Percentiles rank a stretch among this genome's conserved stretches.
phyloP scores from a whole-genome alignment of 1,140 invertebrate species.

The Himalopsyche phryganea region DNA sequence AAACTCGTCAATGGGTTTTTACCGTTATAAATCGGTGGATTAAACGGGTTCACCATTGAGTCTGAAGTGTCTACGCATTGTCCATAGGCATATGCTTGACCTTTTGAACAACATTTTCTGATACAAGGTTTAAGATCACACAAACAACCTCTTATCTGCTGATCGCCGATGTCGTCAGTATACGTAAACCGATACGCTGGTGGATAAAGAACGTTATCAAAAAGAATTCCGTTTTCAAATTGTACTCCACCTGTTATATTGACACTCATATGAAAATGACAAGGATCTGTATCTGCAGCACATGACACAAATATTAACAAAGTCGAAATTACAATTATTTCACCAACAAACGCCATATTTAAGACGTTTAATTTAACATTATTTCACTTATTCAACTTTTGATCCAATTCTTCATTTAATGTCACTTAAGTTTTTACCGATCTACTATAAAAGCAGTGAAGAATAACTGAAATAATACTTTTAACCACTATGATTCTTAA shows the following conservation, averaged over 20 bases:
- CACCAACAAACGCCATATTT: too few relatives aligned
- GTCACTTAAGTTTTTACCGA: too few relatives aligned
- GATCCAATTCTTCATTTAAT: too few relatives aligned
- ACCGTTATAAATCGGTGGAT: slow-evolving; percentile 8
- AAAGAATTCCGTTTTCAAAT: slow-evolving; percentile 6
- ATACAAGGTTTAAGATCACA: slow-evolving; percentile 20
- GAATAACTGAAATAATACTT: too few relatives aligned
- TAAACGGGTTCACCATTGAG: slow-evolving; percentile 12
- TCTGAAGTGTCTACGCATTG: slow-evolving; percentile 6
- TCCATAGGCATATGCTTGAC: background rate
- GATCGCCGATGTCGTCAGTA: background rate
- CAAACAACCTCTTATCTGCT: slow-evolving; percentile 14
- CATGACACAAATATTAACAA: too few relatives aligned
- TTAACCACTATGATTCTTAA: too few relatives aligned
- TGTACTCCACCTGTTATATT: slow-evolving; percentile 14
- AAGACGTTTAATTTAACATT: too few relatives aligned
- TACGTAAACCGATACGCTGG: background rate
- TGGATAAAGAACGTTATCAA: slow-evolving; percentile 7
- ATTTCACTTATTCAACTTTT: too few relatives aligned
- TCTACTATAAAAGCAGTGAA: too few relatives aligned
- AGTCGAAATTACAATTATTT: too few relatives aligned
- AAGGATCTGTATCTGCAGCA: background rate
- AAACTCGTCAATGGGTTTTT: background rate
- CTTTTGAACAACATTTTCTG: slow-evolving; percentile 26
- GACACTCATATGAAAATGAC: slow-evolving; percentile 23